Evolutionary conservation across 2,797 vertebrate genomes (phyloP).

Genomic region (Sebastiscus tertius): DNA sequence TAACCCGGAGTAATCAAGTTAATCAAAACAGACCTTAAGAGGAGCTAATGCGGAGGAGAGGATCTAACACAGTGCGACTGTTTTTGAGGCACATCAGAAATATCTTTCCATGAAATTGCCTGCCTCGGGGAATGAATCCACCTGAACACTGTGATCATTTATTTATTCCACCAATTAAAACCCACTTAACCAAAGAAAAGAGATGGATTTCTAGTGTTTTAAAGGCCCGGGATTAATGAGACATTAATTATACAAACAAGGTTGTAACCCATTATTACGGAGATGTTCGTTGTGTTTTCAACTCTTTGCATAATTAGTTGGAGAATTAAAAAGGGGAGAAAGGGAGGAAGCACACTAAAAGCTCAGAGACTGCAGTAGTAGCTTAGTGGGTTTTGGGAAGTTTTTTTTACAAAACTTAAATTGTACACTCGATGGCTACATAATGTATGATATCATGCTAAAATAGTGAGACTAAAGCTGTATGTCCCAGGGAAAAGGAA

Average conservation of each 20-base stretch:
- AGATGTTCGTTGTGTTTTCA: constrained; percentile 29
- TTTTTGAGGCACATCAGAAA: constrained; percentile 32
- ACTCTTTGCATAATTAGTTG: constrained; percentile 41
- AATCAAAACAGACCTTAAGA: constrained; percentile 38
- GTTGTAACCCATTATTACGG: constrained; percentile 48
- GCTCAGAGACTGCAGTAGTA: neutral
- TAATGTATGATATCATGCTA: neutral
- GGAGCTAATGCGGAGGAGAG: neutral
- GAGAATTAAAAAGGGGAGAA: constrained; percentile 18
- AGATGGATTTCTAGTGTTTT: constrained; percentile 47
- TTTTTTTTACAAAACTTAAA: neutral
- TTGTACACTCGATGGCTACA: neutral
- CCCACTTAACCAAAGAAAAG: constrained; percentile 52
- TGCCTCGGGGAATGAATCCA: constrained; percentile 38
- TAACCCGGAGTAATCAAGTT: constrained; percentile 17
- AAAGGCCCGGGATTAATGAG: constrained; percentile 53
- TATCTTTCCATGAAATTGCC: constrained; percentile 51
- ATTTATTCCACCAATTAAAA: constrained; percentile 65
- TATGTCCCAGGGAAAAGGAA: neutral
- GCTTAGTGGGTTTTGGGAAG: neutral
- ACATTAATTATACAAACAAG: constrained; percentile 66
- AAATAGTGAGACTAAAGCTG: neutral
- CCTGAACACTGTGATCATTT: constrained; percentile 44
- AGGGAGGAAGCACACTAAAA: neutral
- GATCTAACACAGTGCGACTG: constrained; percentile 24